These are phyloP conservation scores for Eupeodes corollae DNA, from an alignment of 1,140 invertebrate genomes.

Conservation along the genomic window DNA sequence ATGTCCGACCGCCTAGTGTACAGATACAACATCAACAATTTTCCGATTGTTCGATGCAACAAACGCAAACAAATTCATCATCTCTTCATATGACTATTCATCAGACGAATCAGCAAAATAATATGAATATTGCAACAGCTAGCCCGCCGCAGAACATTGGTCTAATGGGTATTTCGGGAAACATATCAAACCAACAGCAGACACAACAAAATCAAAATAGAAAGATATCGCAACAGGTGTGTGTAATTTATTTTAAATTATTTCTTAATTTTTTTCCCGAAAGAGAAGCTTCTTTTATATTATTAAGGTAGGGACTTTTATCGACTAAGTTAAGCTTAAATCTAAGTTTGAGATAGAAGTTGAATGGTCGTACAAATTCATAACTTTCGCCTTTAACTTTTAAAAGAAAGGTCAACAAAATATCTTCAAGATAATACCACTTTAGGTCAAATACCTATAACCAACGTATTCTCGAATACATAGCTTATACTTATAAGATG, in stretches of 20 bases:
- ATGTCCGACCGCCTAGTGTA: constrained; percentile 42
- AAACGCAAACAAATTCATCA: constrained; percentile 43
- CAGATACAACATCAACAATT: constrained; percentile 44
- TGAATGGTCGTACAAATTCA: no score
- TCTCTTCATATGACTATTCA: constrained; percentile 43
- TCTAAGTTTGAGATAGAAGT: no score
- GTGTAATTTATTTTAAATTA: constrained; percentile 3
- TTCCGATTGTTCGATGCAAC: constrained; percentile 49
- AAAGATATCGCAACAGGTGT: constrained; percentile 20
- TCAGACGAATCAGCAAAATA: constrained; percentile 26
- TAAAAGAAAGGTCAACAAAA: no score
- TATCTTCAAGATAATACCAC: no score
- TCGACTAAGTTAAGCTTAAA: no score
- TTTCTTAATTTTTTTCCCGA: background rate
- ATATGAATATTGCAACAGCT: constrained; percentile 16
- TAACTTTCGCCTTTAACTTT: no score
- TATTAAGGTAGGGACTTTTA: no score
- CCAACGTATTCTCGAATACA: no score
- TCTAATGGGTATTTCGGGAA: background rate
- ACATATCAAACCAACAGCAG: constrained; percentile 16
- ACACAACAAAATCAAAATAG: constrained; percentile 23
- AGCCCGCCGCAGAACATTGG: constrained; percentile 4
- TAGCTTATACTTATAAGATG: no score
- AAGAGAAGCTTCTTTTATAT: no score
- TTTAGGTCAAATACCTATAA: no score